Base-by-base conservation (phyloP, 2,113 vertebrate genomes). In the Myxocyprinus asiaticus region DNA sequence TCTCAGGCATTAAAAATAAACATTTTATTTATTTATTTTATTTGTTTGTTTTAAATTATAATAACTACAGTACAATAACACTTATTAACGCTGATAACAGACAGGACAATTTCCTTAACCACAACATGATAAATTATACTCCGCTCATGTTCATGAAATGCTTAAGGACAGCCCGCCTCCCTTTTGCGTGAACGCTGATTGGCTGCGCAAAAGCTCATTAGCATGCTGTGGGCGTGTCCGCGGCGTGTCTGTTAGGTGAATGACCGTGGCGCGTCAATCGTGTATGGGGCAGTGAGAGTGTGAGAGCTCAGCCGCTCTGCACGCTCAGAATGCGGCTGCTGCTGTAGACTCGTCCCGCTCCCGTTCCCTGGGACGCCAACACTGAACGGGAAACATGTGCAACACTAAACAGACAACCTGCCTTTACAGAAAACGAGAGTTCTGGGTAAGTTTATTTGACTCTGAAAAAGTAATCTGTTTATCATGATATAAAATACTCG, bases 371-470 rank as follows among this genome's bases (percentile, higher is more conserved):
- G 42, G 81, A 79, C 22, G 22, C 22, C 22, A 33, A 33, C 1
- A 33, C 22, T 33, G 22, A 33, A 33, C 61, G 78, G 85, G 75
- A 91, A 93, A 92, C 84, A 94, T 94, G 93, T 82, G 89, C 85
- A 86, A 82, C 84, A 85, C 77, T 83, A 88, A 84, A 42, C 62
- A n/a, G 88, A 82, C 79, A 80, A 72, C 12, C 80, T 82, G 86
- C 82, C 83, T 86, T 83, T 82, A 84, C 67, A 88, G 86, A 82
- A 89, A 79, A 89, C 86, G 88, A 86, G 86, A 85, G 82, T 78
- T 89, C 85, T 92, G 90, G 93, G 93, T 94, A 85, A 91, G 92
- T 91, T 69, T 67, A 7, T 9, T 6, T 48, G 6, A 48, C 9
- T 48, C 6, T 48, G 22, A 56, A 56, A 33, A 3, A 33, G 22